Conservation (phyloP, 2,888 invertebrate species). For the Luperina nickerlii region DNA sequence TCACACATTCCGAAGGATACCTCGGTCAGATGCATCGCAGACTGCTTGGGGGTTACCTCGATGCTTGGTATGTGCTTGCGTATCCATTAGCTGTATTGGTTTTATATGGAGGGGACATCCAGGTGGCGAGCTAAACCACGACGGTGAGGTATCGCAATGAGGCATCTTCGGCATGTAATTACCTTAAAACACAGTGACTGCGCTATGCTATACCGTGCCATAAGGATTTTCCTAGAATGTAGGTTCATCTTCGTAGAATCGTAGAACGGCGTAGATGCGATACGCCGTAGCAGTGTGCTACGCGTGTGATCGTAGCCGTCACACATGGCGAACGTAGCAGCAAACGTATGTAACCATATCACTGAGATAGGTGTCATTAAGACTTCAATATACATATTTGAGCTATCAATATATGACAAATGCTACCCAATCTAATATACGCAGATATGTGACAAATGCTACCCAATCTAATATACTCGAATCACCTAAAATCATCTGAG, state of each 20-base stretch:
- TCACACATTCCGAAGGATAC: too few relatives aligned
- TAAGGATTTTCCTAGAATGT: neutral
- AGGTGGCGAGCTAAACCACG: too few relatives aligned
- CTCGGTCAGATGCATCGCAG: too few relatives aligned
- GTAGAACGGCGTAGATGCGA: too few relatives aligned
- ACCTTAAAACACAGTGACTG: neutral
- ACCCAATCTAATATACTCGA: too few relatives aligned
- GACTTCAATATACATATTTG: neutral
- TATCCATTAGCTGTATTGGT: neutral
- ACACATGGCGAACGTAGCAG: neutral
- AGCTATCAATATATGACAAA: neutral
- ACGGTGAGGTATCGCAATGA: neutral
- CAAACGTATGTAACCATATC: neutral
- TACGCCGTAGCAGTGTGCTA: constrained; percentile 36
- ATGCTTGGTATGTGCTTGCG: too few relatives aligned
- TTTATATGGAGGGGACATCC: too few relatives aligned
- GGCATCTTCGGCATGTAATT: neutral
- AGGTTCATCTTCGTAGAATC: constrained; percentile 12
- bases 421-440: too few relatives aligned
- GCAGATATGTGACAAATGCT: too few relatives aligned
- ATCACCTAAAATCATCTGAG: too few relatives aligned
- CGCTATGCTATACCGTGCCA: neutral
- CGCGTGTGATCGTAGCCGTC: neutral
- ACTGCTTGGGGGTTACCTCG: too few relatives aligned
- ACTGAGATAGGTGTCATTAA: neutral